Evolutionary conservation across 2,113 vertebrate species (phyloP).

Genomic region (Heterotilapia buettikoferi): DNA sequence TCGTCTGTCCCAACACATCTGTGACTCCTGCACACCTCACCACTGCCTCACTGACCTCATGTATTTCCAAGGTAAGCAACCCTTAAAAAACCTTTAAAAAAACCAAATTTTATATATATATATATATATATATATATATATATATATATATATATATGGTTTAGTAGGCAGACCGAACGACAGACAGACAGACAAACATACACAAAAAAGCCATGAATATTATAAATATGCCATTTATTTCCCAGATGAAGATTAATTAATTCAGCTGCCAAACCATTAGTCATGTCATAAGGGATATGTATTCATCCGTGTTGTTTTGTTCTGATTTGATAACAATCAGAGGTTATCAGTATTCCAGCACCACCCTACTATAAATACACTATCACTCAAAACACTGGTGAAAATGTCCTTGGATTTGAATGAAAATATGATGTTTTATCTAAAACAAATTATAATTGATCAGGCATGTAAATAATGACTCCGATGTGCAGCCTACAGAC

Average conservation of each 20-base stretch:
- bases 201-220: not conserved
- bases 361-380: not conserved
- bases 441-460: not conserved
- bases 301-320: conserved; percentile 27
- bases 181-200: not conserved
- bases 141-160: rapidly evolving
- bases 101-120: too few relatives aligned
- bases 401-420: not conserved
- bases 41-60: not conserved
- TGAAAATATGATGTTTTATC: not conserved
- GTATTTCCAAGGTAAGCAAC: not conserved
- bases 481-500: not conserved
- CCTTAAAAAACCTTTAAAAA: too few relatives aligned
- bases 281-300: conserved; percentile 8
- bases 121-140: rapidly evolving
- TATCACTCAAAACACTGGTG: not conserved
- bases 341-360: conserved; percentile 37
- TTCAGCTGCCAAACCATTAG: conserved; percentile 40
- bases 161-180: not conserved
- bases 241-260: conserved; percentile 45
- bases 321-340: not conserved
- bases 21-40: not conserved
- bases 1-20: not conserved
- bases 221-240: conserved; percentile 22
- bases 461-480: not conserved